phyloP scores from a whole-genome alignment of 2,797 vertebrate genomes.

The Sebastes wilsoni region DNA sequence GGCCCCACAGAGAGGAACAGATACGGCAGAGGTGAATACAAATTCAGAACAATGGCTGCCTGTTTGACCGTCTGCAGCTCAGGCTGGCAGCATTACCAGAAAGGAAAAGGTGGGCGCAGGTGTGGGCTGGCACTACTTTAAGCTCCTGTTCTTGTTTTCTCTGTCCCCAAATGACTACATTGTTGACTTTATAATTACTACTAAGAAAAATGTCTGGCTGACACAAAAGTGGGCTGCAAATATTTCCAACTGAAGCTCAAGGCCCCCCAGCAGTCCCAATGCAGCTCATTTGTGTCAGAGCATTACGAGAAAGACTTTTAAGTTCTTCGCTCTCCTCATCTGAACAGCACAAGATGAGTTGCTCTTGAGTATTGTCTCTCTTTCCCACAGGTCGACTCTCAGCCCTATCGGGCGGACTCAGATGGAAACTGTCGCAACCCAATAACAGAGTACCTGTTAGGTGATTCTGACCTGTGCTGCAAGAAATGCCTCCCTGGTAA shows the following conservation, averaged over 20 bases:
- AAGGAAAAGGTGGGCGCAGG: constrained; percentile 24
- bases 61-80: constrained; percentile 40
- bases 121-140: constrained; percentile 28
- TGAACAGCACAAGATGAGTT: constrained; percentile 9
- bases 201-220: not conserved
- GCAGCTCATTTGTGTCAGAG: not conserved
- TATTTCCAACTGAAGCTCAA: not conserved
- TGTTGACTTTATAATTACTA: constrained; percentile 15
- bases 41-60: constrained; percentile 37
- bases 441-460: constrained; percentile 33
- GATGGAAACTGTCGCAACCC: constrained; percentile 19
- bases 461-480: constrained; percentile 61
- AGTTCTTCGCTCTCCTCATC: not conserved
- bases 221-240: not conserved
- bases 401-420: constrained; percentile 46
- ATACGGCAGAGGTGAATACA: constrained; percentile 2
- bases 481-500: constrained; percentile 79
- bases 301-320: not conserved
- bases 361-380: not conserved
- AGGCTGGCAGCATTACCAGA: not conserved
- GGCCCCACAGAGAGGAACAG: not conserved
- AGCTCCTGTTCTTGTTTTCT: constrained; percentile 1
- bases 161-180: constrained; percentile 10
- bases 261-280: not conserved
- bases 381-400: constrained; percentile 51